Conservation (phyloP, 2,888 invertebrate genomes). For the Sturmia bella region DNA sequence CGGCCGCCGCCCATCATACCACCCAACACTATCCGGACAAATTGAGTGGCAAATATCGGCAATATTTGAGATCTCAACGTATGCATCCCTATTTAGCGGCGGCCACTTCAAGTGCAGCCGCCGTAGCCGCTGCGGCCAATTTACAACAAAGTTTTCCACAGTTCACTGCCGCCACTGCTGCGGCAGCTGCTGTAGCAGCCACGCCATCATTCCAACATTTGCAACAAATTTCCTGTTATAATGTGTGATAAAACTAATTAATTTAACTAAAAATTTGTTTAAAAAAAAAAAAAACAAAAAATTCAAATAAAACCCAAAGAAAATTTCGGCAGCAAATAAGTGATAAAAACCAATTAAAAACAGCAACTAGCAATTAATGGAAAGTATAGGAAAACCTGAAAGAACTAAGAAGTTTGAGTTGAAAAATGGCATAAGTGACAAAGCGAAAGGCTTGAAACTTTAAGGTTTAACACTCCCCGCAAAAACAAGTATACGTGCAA, state of each 20-base stretch:
- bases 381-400: not conserved
- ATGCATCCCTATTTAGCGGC: slow-evolving; percentile 84
- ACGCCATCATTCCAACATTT: slow-evolving; percentile 82
- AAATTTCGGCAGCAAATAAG: slow-evolving; percentile 61
- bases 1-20: slow-evolving; percentile 59
- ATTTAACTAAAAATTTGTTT: slow-evolving; percentile 30
- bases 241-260: slow-evolving; percentile 82
- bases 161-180: slow-evolving; percentile 80
- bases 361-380: slow-evolving; percentile 10
- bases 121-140: slow-evolving; percentile 77
- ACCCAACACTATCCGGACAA: slow-evolving; percentile 74
- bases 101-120: slow-evolving; percentile 82
- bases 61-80: slow-evolving; percentile 84
- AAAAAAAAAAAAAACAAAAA: slow-evolving; percentile 24
- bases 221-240: slow-evolving; percentile 84
- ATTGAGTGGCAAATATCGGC: slow-evolving; percentile 84
- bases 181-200: slow-evolving; percentile 74
- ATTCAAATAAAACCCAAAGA: slow-evolving; percentile 61
- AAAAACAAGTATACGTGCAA: slow-evolving; percentile 28
- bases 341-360: slow-evolving; percentile 45
- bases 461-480: slow-evolving; percentile 17
- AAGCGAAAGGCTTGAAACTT: slow-evolving; percentile 13
- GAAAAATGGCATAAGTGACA: not conserved
- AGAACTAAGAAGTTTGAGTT: slow-evolving; percentile 20
- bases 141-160: slow-evolving; percentile 82